Percentiles rank a stretch among this genome's conserved stretches.
Conservation (phyloP, 2,888 invertebrate species). For the Pristionchus mayeri region DNA sequence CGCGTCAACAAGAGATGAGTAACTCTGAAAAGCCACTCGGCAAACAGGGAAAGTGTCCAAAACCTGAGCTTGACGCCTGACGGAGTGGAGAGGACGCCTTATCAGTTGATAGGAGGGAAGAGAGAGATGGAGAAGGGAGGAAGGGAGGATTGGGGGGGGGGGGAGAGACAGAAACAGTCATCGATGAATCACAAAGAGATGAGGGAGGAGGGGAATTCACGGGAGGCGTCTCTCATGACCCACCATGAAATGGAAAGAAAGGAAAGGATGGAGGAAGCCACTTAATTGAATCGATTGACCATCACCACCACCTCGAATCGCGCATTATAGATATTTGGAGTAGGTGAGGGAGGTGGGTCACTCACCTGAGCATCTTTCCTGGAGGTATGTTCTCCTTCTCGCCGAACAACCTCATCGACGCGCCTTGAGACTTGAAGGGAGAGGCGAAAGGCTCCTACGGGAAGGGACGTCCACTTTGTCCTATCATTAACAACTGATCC, state of each 20-base stretch:
- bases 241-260: background rate
- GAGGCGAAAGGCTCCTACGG: slow-evolving; percentile 20
- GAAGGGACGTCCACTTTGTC: background rate
- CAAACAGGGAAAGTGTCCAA: background rate
- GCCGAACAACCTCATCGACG: background rate
- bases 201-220: background rate
- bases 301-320: too few relatives aligned
- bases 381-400: slow-evolving; percentile 34
- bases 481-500: too few relatives aligned
- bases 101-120: background rate
- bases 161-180: background rate
- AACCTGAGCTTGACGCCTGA: background rate
- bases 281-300: background rate
- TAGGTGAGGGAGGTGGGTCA: too few relatives aligned
- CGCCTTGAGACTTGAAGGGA: slow-evolving; percentile 9
- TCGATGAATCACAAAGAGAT: background rate
- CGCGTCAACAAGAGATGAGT: background rate
- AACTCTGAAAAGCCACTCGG: background rate
- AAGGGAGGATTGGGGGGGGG: background rate
- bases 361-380: slow-evolving; percentile 2
- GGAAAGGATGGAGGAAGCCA: background rate
- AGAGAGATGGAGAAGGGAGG: background rate
- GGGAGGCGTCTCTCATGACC: background rate
- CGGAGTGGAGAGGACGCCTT: background rate
- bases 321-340: too few relatives aligned